These are phyloP conservation scores for Amphipoea oculea DNA, from an alignment of 2,888 invertebrate species.

Conservation along the genomic window DNA sequence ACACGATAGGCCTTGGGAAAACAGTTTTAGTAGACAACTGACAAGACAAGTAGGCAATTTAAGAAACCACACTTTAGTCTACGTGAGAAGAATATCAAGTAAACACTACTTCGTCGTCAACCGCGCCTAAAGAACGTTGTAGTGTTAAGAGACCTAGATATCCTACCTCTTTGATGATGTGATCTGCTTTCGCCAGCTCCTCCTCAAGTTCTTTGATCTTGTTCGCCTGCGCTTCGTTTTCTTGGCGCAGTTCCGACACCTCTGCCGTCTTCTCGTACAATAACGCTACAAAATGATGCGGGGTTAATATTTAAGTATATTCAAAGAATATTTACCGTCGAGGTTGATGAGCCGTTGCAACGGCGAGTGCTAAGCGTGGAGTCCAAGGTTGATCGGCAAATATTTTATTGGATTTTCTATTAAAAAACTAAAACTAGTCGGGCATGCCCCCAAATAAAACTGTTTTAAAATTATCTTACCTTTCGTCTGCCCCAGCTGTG, in stretches of 20 bases:
- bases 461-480: constrained; percentile 65
- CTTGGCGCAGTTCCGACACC: constrained; percentile 63
- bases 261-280: constrained; percentile 72
- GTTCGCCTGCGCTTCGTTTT: constrained; percentile 65
- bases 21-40: background rate
- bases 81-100: background rate
- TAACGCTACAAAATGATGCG: constrained; percentile 62
- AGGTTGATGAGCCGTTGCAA: background rate
- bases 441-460: background rate
- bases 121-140: background rate
- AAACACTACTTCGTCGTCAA: background rate
- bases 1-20: background rate
- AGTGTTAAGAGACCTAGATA: background rate
- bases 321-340: background rate
- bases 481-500: constrained; percentile 73
- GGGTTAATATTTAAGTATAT: background rate
- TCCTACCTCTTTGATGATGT: constrained; percentile 74
- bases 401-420: background rate
- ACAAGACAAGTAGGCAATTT: background rate
- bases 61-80: background rate
- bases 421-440: background rate
- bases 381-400: too few species aligned
- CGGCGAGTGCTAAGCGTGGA: background rate
- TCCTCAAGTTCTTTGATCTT: constrained; percentile 67
- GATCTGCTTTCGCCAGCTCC: constrained; percentile 69